Conservation (phyloP, 2,113 vertebrate genomes). For the Neogobius melanostomus region DNA sequence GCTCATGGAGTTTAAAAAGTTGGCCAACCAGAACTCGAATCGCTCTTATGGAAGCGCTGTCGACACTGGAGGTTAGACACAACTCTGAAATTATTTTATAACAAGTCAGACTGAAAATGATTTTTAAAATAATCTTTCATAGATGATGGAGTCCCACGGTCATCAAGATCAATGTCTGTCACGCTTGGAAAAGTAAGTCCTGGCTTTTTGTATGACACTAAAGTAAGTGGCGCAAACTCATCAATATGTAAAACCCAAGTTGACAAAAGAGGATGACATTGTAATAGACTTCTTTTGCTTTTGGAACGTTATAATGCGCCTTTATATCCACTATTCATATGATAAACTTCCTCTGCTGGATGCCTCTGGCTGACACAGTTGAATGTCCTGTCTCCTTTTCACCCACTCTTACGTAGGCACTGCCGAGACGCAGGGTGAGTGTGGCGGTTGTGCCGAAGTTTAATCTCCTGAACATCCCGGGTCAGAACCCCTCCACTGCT, state of each 20-base stretch:
- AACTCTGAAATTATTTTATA: not conserved
- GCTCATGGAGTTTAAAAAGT: conserved; percentile 95
- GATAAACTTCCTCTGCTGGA: not conserved
- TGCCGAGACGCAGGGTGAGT: conserved; percentile 95
- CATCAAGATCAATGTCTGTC: conserved; percentile 91
- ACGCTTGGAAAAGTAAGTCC: conserved; percentile 90
- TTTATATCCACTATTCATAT: not conserved
- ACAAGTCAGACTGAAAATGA: not conserved
- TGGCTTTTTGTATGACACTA: not conserved
- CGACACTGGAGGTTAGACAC: conserved; percentile 78
- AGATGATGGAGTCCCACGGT: conserved; percentile 93
- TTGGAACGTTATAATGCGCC: not conserved
- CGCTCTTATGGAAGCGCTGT: conserved; percentile 85
- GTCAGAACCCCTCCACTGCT: conserved; percentile 78
- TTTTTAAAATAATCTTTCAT: conserved; percentile 21
- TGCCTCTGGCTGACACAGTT: not conserved
- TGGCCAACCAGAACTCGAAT: conserved; percentile 96
- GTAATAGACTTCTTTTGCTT: not conserved
- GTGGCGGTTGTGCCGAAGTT: conserved; percentile 98
- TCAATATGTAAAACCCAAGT: too few species aligned
- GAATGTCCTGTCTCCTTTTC: not conserved
- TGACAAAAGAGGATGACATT: too few species aligned
- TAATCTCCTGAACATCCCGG: conserved; percentile 90
- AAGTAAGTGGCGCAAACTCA: not conserved
- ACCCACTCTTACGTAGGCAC: conserved; percentile 76